These are phyloP conservation scores for Capromys pilorides DNA, from an alignment of 2,797 vertebrate genomes.

Conservation along the genomic window DNA sequence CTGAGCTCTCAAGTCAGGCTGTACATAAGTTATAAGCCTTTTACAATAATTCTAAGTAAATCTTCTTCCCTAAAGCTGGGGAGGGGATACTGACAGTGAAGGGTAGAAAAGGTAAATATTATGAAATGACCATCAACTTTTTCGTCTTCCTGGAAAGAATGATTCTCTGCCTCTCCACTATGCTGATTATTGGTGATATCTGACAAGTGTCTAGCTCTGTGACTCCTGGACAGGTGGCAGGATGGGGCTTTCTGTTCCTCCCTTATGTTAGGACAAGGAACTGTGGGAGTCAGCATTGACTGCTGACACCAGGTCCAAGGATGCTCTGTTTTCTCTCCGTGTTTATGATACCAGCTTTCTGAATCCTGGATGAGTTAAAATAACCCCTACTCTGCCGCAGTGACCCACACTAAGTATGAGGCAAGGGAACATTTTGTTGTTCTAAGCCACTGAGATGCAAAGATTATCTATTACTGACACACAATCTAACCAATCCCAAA, in stretches of 20 bases:
- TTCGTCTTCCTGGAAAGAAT: slow-evolving; percentile 6
- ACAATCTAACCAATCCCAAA: slow-evolving; percentile 1
- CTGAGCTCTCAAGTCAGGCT: neutral
- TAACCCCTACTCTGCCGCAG: neutral
- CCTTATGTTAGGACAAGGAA: neutral
- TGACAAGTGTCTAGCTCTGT: neutral
- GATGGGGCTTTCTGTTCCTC: neutral
- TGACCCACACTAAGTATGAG: neutral
- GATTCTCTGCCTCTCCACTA: neutral
- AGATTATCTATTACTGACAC: neutral
- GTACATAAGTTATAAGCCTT: neutral
- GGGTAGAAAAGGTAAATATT: slow-evolving; percentile 17
- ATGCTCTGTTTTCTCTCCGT: neutral
- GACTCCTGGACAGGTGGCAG: neutral
- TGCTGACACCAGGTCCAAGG: neutral
- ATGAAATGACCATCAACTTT: slow-evolving; percentile 3
- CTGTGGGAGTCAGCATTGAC: neutral
- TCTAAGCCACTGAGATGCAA: slow-evolving; percentile 6
- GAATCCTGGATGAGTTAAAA: neutral
- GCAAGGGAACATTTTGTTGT: neutral
- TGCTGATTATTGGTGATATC: neutral
- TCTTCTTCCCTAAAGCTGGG: too few species aligned
- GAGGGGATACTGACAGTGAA: neutral
- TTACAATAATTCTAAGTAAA: neutral
- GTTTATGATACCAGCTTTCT: neutral